Conservation (phyloP, 2,888 invertebrate genomes). For the Conistra vaccinii region DNA sequence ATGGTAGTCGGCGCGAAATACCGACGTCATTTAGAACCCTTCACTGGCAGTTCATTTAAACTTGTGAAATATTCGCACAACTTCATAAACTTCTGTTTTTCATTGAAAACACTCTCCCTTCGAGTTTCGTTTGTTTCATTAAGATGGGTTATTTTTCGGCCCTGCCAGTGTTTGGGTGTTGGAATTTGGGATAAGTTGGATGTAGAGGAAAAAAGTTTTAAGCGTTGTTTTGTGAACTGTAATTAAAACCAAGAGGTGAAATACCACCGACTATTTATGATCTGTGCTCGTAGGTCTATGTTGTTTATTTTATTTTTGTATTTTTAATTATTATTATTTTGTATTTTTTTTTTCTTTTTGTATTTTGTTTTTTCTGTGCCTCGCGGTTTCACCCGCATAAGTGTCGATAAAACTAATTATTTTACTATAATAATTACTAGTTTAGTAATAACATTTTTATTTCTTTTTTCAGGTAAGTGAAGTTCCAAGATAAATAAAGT, state of each 20-base stretch:
- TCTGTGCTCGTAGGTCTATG: no score
- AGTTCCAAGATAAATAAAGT: not conserved
- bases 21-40: conserved; percentile 52
- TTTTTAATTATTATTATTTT: no score
- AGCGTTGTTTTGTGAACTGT: not conserved
- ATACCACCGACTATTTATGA: no score
- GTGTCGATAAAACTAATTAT: no score
- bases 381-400: no score
- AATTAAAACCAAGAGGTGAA: not conserved
- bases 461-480: conserved; percentile 54
- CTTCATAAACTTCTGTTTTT: conserved; percentile 62
- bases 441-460: conserved; percentile 2
- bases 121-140: conserved; percentile 51
- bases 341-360: no score
- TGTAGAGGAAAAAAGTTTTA: not conserved
- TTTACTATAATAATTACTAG: no score
- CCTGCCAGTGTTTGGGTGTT: conserved; percentile 18
- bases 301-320: no score
- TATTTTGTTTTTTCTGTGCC: no score
- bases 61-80: conserved; percentile 61
- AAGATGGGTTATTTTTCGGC: conserved; percentile 52
- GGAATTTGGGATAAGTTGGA: conserved; percentile 4
- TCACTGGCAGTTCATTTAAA: conserved; percentile 56
- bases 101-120: conserved; percentile 54
- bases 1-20: conserved; percentile 41